Percentiles rank a stretch among this genome's conserved stretches.
Evolutionary conservation across 2,888 invertebrate species (phyloP).

Genomic region (Choreutis nemorana): DNA sequence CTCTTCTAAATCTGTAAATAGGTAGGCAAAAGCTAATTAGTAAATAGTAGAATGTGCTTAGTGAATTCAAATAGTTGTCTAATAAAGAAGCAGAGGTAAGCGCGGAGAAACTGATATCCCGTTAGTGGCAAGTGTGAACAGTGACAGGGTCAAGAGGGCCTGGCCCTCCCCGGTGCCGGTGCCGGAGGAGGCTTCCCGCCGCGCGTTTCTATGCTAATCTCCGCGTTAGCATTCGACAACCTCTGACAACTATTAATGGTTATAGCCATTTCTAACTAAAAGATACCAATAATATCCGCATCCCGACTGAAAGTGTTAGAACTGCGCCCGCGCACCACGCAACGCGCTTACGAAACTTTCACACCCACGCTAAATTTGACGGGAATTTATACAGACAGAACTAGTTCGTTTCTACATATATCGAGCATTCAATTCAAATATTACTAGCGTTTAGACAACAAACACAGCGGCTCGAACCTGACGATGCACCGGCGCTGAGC

Average conservation of each 20-base stretch:
- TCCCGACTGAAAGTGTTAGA: constrained; percentile 25
- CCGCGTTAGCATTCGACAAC: constrained; percentile 45
- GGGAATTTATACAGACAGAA: constrained; percentile 39
- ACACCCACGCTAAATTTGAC: constrained; percentile 44
- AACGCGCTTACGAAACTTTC: constrained; percentile 48
- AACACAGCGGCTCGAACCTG: constrained; percentile 52
- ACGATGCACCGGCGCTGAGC: constrained; percentile 56
- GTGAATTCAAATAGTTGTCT: constrained; percentile 5
- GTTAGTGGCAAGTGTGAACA: constrained; percentile 52
- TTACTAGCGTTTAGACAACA: constrained; percentile 60
- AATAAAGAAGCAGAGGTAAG: constrained; percentile 9
- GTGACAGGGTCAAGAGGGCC: constrained; percentile 61
- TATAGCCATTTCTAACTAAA: constrained; percentile 50
- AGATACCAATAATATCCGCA: constrained; percentile 28
- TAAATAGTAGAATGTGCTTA: too few relatives aligned
- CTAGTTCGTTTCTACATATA: constrained; percentile 61
- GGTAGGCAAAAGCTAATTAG: too few relatives aligned
- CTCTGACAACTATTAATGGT: constrained; percentile 57
- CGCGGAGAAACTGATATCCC: constrained; percentile 48
- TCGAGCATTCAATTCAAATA: constrained; percentile 65
- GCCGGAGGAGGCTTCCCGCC: constrained; percentile 42
- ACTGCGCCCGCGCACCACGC: constrained; percentile 41
- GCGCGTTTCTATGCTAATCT: constrained; percentile 62
- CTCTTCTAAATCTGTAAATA: too few relatives aligned
- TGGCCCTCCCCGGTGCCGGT: constrained; percentile 44